Evolutionary conservation across 2,797 vertebrate species (phyloP).

Genomic region (Simalia tracyae): DNA sequence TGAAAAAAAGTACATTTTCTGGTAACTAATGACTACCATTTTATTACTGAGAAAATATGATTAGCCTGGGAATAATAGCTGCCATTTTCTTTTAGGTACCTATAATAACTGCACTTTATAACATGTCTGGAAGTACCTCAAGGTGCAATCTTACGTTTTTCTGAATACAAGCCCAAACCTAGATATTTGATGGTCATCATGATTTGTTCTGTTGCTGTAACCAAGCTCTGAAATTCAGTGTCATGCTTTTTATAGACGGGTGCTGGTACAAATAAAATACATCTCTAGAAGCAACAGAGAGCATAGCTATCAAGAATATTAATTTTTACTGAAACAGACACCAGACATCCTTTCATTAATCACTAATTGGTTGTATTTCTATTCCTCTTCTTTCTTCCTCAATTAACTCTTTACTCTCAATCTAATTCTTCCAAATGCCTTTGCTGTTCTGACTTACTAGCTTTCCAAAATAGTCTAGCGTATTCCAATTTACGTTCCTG

Average conservation of each 20-base stretch:
- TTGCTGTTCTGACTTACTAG: background rate
- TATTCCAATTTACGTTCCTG: background rate
- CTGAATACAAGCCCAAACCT: background rate
- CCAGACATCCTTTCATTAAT: background rate
- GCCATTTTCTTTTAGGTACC: background rate
- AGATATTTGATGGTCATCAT: background rate
- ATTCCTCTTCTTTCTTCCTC: background rate
- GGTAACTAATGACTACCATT: background rate
- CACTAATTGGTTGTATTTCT: background rate
- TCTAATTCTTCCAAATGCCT: background rate
- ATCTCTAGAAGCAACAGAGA: background rate
- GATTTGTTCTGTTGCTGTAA: background rate
- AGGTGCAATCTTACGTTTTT: background rate
- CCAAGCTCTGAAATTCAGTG: background rate
- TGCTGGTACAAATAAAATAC: background rate
- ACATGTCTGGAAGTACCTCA: background rate
- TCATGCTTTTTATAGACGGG: background rate
- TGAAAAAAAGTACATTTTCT: background rate
- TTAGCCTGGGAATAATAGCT: background rate
- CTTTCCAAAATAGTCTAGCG: background rate
- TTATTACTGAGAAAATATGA: background rate
- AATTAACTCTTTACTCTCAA: background rate
- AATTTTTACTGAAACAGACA: background rate
- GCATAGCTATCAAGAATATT: background rate
- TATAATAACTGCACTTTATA: background rate